Conservation (phyloP, 2,113 vertebrate species). For the Calonectris borealis region DNA sequence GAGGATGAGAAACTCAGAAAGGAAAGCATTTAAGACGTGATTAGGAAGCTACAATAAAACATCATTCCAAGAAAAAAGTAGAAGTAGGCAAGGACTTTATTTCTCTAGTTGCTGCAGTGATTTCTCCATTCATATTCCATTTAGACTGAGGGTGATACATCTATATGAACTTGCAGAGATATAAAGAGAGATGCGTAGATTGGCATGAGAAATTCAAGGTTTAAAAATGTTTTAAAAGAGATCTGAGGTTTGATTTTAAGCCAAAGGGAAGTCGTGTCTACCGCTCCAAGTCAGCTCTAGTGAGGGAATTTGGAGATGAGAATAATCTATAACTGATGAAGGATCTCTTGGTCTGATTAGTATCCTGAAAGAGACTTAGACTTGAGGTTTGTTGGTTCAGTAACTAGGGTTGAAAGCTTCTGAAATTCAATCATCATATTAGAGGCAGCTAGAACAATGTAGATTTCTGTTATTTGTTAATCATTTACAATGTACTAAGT, state of each 20-base stretch:
- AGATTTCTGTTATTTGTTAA: not conserved
- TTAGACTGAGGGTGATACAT: not conserved
- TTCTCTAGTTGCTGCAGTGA: not conserved
- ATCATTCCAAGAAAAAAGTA: not conserved
- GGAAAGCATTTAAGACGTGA: not conserved
- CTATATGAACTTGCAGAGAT: not conserved
- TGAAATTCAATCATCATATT: not conserved
- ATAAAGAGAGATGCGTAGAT: not conserved
- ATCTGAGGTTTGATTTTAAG: not conserved
- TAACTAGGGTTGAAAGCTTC: conserved; percentile 16
- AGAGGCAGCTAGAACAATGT: not conserved
- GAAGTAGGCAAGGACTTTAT: not conserved
- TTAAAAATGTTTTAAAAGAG: not conserved
- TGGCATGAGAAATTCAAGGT: not conserved
- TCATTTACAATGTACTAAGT: not conserved
- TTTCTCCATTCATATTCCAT: not conserved
- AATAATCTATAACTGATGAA: not conserved
- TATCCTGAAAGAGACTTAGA: not conserved
- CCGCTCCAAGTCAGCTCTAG: not conserved
- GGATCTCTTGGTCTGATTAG: not conserved
- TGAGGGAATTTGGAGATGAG: not conserved
- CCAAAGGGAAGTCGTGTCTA: not conserved
- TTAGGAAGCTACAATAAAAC: not conserved
- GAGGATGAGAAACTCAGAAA: not conserved
- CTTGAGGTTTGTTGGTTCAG: conserved; percentile 21